phyloP scores from a whole-genome alignment of 30 jellyfish, hydroid and myxozoan genomes.

The Aurelia aurita region DNA sequence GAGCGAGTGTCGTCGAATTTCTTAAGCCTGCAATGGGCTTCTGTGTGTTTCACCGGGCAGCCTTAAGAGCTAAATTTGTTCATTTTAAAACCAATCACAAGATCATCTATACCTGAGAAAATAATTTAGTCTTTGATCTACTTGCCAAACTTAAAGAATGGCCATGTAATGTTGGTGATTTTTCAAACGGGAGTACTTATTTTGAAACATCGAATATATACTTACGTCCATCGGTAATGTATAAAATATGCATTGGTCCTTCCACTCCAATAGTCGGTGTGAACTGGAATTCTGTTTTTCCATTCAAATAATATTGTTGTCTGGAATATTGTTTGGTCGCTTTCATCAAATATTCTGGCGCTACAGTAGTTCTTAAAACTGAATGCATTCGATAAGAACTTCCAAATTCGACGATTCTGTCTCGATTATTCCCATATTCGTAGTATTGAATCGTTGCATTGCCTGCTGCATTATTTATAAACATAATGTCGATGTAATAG shows the following conservation, averaged over 20 bases:
- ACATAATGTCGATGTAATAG: slow-evolving; percentile 75
- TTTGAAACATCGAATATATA: background rate
- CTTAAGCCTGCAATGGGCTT: no score
- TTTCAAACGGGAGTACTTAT: no score
- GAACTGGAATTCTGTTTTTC: slow-evolving; percentile 39
- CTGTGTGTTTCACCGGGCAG: no score
- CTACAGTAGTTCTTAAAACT: slow-evolving; percentile 64
- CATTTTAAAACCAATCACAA: no score
- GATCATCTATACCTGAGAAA: no score
- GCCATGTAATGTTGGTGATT: no score
- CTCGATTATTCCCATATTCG: slow-evolving; percentile 66
- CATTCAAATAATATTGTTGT: slow-evolving; percentile 75
- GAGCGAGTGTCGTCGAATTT: no score
- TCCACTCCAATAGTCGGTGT: slow-evolving; percentile 60
- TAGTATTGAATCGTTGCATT: slow-evolving; percentile 73
- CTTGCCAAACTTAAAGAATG: no score
- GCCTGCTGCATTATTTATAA: slow-evolving; percentile 78
- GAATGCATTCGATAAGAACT: slow-evolving; percentile 63
- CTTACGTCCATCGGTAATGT: slow-evolving; percentile 93
- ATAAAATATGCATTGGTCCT: slow-evolving; percentile 79
- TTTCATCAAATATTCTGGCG: slow-evolving; percentile 67
- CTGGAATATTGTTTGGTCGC: slow-evolving; percentile 31
- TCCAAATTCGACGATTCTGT: slow-evolving; percentile 62
- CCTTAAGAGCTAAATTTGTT: no score
- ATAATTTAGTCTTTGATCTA: no score